Conservation (phyloP, 1,140 invertebrate species). For the Phthorimaea operculella region DNA sequence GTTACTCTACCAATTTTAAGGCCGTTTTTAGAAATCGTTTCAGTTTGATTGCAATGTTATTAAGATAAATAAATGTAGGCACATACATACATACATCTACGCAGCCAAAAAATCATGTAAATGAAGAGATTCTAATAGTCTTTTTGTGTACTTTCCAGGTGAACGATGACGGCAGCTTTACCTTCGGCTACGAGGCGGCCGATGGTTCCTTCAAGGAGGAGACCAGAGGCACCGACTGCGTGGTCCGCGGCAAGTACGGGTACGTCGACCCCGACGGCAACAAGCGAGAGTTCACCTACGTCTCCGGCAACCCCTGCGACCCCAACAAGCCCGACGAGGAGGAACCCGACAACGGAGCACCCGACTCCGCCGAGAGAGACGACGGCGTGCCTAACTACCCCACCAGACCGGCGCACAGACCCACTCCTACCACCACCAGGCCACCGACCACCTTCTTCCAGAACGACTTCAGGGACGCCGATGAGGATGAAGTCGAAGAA, state of each 20-base stretch:
- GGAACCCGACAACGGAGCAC: conserved; percentile 44
- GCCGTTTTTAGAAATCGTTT: no score
- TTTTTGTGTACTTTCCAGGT: conserved; percentile 52
- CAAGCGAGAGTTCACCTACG: conserved; percentile 88
- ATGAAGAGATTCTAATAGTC: no score
- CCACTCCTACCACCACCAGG: conserved; percentile 68
- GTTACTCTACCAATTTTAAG: no score
- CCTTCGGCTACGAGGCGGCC: conserved; percentile 86
- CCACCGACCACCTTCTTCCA: conserved; percentile 75
- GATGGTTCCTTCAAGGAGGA: conserved; percentile 93
- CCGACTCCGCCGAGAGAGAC: conserved; percentile 69
- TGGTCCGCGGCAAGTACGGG: conserved; percentile 88
- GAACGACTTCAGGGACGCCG: conserved; percentile 71
- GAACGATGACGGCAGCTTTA: conserved; percentile 87
- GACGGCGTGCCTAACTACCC: conserved; percentile 75
- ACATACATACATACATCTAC: no score
- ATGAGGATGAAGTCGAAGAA: conserved; percentile 70
- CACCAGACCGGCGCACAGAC: conserved; percentile 65
- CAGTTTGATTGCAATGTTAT: no score
- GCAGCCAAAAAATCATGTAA: no score
- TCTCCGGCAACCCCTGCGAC: conserved; percentile 91
- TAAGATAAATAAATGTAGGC: no score
- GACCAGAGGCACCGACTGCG: conserved; percentile 85
- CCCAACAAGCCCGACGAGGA: conserved; percentile 80
- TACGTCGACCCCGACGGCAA: conserved; percentile 91